Conservation (phyloP, 2,888 invertebrate genomes). For the Cenopis cana region DNA sequence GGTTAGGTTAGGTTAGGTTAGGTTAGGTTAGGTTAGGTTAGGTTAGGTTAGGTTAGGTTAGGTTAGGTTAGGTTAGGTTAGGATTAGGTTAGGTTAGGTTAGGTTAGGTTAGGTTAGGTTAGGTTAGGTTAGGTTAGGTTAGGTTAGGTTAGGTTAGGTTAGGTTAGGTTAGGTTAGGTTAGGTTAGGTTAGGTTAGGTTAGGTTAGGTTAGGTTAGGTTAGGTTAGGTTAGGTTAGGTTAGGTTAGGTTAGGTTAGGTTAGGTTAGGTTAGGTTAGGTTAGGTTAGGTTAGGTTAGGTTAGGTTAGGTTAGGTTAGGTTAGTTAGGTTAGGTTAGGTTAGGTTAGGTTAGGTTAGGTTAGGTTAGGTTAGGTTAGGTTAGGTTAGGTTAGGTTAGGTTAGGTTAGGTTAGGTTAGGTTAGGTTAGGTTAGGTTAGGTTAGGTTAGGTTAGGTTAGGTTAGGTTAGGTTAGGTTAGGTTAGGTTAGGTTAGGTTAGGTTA, state of each 20-base stretch:
- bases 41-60: slow-evolving; percentile 28
- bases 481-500: no score
- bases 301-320: slow-evolving; percentile 38
- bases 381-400: slow-evolving; percentile 46
- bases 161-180: slow-evolving; percentile 41
- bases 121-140: slow-evolving; percentile 29
- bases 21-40: slow-evolving; percentile 28
- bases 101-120: slow-evolving; percentile 17
- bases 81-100: slow-evolving; percentile 28
- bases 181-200: slow-evolving; percentile 45
- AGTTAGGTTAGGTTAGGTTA: slow-evolving; percentile 42
- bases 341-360: slow-evolving; percentile 45
- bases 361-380: slow-evolving; percentile 46
- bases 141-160: slow-evolving; percentile 40
- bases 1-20: slow-evolving; percentile 28
- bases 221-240: slow-evolving; percentile 44
- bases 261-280: slow-evolving; percentile 14
- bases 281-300: slow-evolving; percentile 11
- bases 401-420: slow-evolving; percentile 46
- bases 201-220: slow-evolving; percentile 45
- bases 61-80: slow-evolving; percentile 28
- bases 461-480: slow-evolving; percentile 31
- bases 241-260: slow-evolving; percentile 44
- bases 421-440: slow-evolving; percentile 45
- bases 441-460: slow-evolving; percentile 45